Evolutionary conservation across 2,113 vertebrate species (phyloP), one percentile per base, ranked within the genome.

Genomic region (Glaucidium brasilianum): DNA sequence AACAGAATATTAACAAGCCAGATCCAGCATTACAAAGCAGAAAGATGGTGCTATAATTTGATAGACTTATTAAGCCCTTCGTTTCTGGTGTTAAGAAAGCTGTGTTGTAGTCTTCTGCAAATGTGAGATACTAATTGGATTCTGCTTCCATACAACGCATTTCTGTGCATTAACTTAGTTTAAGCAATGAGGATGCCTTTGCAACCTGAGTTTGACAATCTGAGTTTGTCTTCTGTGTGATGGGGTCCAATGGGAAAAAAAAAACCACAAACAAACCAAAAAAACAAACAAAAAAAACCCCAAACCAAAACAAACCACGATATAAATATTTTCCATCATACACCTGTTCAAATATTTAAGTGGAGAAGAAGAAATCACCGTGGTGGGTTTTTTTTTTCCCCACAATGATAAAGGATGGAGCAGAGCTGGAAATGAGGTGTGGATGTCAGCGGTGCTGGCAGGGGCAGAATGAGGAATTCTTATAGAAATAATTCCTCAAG

Each of bases 1-100:
- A 88, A 66, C 19, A 8, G 97, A 95, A 96, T 97, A 96, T 92
- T 97, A 97, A 97, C 77, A 64, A 95, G 91, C 60, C 73, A 52
- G 47, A 94, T 64, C 95, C 88, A n/a, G 35, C 82, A n/a, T 41
- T 49, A 49, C 18, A 29, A 41, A 79, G 41, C 77, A 69, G 91
- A 37, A 53, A 68, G 83, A 96, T 52, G 79, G 92, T 93, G 95
- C 94, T 88, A 37, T 87, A 72, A 86, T 97, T 97, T 85, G 95
- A 87, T 79, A 15, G 78, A 83, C 58, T 94, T 90, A 64, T 94
- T 93, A 76, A 89, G 58, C 50, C 85, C 93, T 91, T 94, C 77
- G 43, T 94, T 94, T 85, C 93, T 93, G 75, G 87, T 77, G 72
- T 62, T 29, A 71, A 96, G 93, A 79, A 68, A 39, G 76, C 49